Conservation (phyloP, 2,113 vertebrate species). For the Dinomys branickii region DNA sequence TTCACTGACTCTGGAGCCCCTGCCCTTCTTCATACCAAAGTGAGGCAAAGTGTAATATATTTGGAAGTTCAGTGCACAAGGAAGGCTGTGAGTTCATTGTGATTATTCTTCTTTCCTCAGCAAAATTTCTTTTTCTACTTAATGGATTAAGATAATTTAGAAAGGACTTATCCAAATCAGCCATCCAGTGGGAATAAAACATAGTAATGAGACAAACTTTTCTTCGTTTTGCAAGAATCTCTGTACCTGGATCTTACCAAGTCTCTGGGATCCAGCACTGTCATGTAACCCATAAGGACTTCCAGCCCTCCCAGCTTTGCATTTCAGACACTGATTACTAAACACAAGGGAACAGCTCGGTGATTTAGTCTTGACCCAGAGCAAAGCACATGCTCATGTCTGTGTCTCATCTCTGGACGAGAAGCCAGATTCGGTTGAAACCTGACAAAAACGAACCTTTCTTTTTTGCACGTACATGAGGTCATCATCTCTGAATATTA, state of each 20-base stretch:
- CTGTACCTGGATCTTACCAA: background rate
- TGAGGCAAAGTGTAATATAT: too few relatives aligned
- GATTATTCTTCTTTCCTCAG: background rate
- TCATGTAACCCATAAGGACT: too few relatives aligned
- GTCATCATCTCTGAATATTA: background rate
- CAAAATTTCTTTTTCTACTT: background rate
- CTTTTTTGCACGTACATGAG: background rate
- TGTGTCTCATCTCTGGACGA: background rate
- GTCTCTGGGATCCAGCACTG: background rate
- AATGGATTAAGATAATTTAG: background rate
- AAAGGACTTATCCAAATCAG: background rate
- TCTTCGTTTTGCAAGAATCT: background rate
- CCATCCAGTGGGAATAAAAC: background rate
- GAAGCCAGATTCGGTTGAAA: background rate
- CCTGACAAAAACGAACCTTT: background rate
- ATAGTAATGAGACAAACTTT: background rate
- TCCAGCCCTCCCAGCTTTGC: background rate
- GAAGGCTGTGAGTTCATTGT: too few relatives aligned
- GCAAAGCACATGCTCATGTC: accelerated
- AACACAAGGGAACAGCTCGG: background rate
- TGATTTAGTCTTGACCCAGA: background rate
- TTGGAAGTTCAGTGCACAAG: accelerated
- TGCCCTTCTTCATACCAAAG: background rate
- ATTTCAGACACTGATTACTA: background rate
- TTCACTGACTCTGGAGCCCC: background rate